Evolutionary conservation across 2,797 vertebrate genomes (phyloP).

Genomic region (Galago senegalensis): DNA sequence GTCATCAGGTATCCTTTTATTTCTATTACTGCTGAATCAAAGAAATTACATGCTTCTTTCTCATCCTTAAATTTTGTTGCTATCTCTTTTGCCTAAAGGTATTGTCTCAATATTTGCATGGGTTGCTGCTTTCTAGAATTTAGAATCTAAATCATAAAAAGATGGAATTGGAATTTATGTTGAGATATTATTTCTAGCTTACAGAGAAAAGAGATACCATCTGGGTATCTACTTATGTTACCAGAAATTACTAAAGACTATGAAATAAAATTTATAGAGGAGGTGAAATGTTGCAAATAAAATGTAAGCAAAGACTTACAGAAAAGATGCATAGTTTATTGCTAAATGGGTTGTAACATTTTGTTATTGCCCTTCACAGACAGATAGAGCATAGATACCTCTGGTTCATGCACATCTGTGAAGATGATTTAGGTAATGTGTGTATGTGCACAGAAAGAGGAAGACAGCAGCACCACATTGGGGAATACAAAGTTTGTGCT

Average conservation of each 20-base stretch:
- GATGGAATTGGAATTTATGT: slow-evolving; percentile 75
- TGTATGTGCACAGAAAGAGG: slow-evolving; percentile 1
- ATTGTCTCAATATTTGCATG: slow-evolving; percentile 73
- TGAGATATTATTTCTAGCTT: slow-evolving; percentile 74
- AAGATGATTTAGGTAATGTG: slow-evolving; percentile 56
- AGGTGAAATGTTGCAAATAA: slow-evolving; percentile 81
- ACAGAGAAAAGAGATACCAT: slow-evolving; percentile 80
- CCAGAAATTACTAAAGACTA: slow-evolving; percentile 80
- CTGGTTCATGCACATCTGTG: slow-evolving; percentile 54
- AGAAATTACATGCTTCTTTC: neutral
- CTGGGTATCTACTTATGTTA: slow-evolving; percentile 79
- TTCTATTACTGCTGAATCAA: slow-evolving; percentile 68
- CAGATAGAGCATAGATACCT: slow-evolving; percentile 64
- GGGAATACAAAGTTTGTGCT: neutral
- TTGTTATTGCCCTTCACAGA: slow-evolving; percentile 79
- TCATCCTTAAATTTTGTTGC: slow-evolving; percentile 8
- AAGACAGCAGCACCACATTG: neutral
- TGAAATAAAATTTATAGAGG: slow-evolving; percentile 82
- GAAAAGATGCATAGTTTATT: slow-evolving; percentile 78
- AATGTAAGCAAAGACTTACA: slow-evolving; percentile 81
- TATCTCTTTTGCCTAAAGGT: slow-evolving; percentile 47
- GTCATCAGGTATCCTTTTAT: slow-evolving; percentile 94
- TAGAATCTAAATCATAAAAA: slow-evolving; percentile 77
- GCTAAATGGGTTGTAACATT: slow-evolving; percentile 80
- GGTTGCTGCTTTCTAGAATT: slow-evolving; percentile 72